These are phyloP conservation scores for Myzus persicae DNA, from an alignment of 1,140 invertebrate species.

Conservation along the genomic window DNA sequence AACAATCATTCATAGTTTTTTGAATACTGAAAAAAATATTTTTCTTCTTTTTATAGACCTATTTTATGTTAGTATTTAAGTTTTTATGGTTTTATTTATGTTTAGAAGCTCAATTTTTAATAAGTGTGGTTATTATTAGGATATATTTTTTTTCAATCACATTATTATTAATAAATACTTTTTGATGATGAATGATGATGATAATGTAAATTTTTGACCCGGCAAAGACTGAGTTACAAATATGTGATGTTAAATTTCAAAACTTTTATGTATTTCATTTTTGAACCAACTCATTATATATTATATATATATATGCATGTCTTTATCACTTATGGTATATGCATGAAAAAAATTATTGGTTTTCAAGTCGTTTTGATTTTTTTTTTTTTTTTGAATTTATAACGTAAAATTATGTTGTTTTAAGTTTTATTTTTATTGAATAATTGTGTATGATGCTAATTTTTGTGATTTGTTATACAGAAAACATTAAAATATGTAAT, in stretches of 20 bases:
- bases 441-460: not conserved
- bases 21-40: not conserved
- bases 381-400: not conserved
- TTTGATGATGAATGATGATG: conserved; percentile 23
- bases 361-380: not conserved
- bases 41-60: conserved; percentile 19
- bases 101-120: conserved; percentile 48
- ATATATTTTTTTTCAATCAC: conserved; percentile 3
- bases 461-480: not conserved
- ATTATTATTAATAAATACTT: conserved; percentile 35
- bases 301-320: not conserved
- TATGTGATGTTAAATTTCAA: conserved; percentile 53
- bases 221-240: conserved; percentile 48
- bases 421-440: not conserved
- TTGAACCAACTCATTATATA: conserved; percentile 31
- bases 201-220: conserved; percentile 37
- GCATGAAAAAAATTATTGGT: not conserved
- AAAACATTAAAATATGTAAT: conserved; percentile 3
- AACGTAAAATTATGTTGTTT: not conserved
- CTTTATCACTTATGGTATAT: not conserved
- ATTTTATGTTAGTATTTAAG: conserved; percentile 29
- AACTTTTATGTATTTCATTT: conserved; percentile 1
- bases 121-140: conserved; percentile 30
- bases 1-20: conserved; percentile 17
- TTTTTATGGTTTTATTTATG: conserved; percentile 39